Evolutionary conservation across 2,113 vertebrate genomes (phyloP), one percentile per base, ranked within the genome.

Genomic region (Calidris pygmaea): DNA sequence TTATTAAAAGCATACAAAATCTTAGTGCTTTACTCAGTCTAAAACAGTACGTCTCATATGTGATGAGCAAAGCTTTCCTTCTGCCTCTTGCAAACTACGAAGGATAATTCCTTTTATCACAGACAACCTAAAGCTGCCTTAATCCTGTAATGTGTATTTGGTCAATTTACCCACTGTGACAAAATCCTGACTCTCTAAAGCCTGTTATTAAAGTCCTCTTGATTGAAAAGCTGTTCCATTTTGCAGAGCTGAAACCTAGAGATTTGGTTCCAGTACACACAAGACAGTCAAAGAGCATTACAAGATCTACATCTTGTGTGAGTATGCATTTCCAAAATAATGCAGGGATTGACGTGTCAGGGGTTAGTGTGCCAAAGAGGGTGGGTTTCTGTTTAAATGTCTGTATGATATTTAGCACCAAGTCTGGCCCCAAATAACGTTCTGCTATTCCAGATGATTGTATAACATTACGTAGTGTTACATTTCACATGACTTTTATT

Each of bases 31-130:
- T 56, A 73, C 58, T 67, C 35, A 91, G 18, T 76, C 85, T 85
- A 70, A 95, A 97, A 52, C 27, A 87, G 71, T 24, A 18, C 6
- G 9, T 43, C 76, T 95, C 74, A 76, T 66, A 72, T 62, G 24
- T 39, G 80, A 97, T 79, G 78, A 93, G 88, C 89, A 95, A 93
- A 95, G 82, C 32, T 97, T 93, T 92, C 81, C 80, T 95, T 67
- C 87, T 80, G 71, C 55, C 34, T 95, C 70, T 82, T 90, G 68
- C 50, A 83, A 89, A 48, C 73, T 89, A 79, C 81, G 63, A 63
- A 85, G 70, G 19, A 66, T 89, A 89, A 97, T 52, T 93, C 68
- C 72, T 93, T 94, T 87, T 79, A 67, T 90, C 93, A 72, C 65
- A 94, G 87, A 91, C 95, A 96, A 14, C 53, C 62, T 66, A 87